Conservation (phyloP, 2,888 invertebrate species). For the Napeogenes sylphis region DNA sequence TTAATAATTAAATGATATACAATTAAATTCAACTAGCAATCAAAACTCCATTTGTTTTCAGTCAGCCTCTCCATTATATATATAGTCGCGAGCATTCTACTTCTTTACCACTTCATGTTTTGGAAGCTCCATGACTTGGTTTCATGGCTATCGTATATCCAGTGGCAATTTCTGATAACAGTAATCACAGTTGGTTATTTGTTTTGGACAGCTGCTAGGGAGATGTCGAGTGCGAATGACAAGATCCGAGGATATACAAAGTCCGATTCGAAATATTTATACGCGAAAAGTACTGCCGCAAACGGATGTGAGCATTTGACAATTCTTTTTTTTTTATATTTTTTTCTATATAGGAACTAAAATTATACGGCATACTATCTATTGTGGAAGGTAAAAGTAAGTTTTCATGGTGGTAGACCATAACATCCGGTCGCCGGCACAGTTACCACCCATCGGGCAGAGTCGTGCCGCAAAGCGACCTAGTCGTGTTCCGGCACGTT, state of each 20-base stretch:
- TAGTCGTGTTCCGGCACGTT: no score
- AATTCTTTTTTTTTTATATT: not conserved
- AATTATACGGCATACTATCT: no score
- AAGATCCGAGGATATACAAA: constrained; percentile 15
- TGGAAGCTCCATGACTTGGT: constrained; percentile 49
- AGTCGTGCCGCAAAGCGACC: no score
- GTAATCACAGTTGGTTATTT: constrained; percentile 61
- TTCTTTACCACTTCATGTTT: constrained; percentile 45
- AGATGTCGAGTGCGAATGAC: constrained; percentile 15
- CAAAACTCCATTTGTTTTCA: constrained; percentile 44
- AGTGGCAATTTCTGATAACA: constrained; percentile 45
- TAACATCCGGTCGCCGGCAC: no score
- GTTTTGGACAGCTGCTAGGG: constrained; percentile 61
- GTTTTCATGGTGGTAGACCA: no score
- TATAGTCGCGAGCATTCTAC: constrained; percentile 38
- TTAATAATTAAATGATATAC: no score
- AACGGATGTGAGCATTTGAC: not conserved
- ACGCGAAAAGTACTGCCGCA: constrained; percentile 13
- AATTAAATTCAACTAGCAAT: no score
- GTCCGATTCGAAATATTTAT: constrained; percentile 9
- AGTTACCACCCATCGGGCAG: no score
- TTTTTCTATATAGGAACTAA: no score
- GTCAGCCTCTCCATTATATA: constrained; percentile 40
- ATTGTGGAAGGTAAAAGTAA: no score
- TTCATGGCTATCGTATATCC: constrained; percentile 37